These are phyloP conservation scores for Rallus crepitans DNA, from an alignment of 2,797 vertebrate genomes.

Conservation along the genomic window DNA sequence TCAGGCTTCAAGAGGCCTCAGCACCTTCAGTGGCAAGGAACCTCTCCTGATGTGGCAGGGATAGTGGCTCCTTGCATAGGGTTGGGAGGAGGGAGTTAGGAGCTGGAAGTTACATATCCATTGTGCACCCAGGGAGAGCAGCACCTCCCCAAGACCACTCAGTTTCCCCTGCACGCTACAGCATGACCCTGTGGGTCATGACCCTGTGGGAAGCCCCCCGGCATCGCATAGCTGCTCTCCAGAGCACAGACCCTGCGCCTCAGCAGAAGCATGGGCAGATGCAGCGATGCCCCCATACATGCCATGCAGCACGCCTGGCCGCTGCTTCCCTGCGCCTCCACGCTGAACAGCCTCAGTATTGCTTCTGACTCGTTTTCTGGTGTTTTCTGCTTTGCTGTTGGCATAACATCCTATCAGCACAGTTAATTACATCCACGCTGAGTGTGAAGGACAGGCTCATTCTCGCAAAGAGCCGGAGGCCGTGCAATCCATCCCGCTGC, in stretches of 20 bases:
- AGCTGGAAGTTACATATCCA: background rate
- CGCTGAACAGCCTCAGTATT: background rate
- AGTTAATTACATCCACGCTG: conserved; percentile 79
- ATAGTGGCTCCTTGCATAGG: background rate
- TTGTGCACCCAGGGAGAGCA: background rate
- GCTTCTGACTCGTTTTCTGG: conserved; percentile 65
- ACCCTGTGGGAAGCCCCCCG: background rate
- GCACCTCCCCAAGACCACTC: background rate
- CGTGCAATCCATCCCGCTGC: conserved; percentile 52
- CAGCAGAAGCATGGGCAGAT: background rate
- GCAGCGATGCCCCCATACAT: background rate
- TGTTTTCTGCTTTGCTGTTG: conserved; percentile 73
- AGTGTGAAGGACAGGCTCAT: conserved; percentile 80
- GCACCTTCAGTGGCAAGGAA: background rate
- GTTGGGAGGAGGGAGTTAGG: background rate
- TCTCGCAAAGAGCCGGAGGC: conserved; percentile 68
- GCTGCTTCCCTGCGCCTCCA: background rate
- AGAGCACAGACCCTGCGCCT: background rate
- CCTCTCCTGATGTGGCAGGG: background rate
- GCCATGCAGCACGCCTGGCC: background rate
- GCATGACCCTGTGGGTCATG: too few relatives aligned
- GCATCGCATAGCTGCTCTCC: background rate
- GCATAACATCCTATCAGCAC: conserved; percentile 76
- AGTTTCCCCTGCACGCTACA: background rate
- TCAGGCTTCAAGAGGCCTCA: background rate